phyloP scores from a whole-genome alignment of 2,113 vertebrate genomes.

The Calidris pugnax region DNA sequence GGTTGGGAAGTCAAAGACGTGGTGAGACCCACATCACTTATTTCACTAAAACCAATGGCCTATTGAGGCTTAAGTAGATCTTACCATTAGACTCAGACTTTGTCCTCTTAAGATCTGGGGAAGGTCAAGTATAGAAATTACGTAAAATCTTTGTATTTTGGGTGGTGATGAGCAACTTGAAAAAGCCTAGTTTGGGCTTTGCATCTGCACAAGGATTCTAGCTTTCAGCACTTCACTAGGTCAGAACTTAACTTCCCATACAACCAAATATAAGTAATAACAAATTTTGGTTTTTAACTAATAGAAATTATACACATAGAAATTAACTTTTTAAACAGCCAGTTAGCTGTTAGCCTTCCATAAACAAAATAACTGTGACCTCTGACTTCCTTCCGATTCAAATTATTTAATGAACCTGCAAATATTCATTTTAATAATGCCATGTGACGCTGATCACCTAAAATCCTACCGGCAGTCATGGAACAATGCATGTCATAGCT shows the following conservation, averaged over 20 bases:
- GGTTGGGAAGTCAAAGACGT: neutral
- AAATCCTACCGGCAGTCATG: neutral
- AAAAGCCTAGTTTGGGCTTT: neutral
- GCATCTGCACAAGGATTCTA: neutral
- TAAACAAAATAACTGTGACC: accelerated
- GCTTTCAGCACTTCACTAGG: neutral
- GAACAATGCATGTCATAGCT: neutral
- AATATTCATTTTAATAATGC: neutral
- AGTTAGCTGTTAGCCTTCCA: neutral
- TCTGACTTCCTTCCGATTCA: neutral
- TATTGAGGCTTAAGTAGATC: neutral
- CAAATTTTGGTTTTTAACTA: neutral
- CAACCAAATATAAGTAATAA: neutral
- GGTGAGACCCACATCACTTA: neutral
- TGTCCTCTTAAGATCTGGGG: neutral
- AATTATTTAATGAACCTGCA: neutral
- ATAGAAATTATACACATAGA: neutral
- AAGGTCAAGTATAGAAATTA: neutral
- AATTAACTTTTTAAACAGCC: neutral
- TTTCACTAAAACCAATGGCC: neutral
- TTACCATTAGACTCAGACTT: neutral
- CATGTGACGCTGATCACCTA: neutral
- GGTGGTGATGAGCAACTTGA: neutral
- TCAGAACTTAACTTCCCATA: neutral
- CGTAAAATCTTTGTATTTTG: neutral